These are phyloP conservation scores for Elgaria multicarinata DNA, from an alignment of 2,113 vertebrate species.

Conservation along the genomic window DNA sequence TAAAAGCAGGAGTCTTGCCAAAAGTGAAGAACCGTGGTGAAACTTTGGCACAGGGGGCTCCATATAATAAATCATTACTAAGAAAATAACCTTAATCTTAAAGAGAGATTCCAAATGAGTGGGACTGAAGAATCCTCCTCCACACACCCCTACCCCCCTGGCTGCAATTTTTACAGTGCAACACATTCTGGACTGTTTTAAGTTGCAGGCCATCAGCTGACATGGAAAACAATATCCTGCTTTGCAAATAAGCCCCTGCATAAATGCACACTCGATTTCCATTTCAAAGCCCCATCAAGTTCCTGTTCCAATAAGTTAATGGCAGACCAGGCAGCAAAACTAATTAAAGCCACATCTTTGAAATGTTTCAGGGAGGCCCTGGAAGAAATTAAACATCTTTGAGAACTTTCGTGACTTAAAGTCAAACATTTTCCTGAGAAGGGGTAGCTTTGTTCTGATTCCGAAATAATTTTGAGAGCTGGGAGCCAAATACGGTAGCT, in stretches of 20 bases:
- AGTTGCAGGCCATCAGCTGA: slow-evolving; percentile 47
- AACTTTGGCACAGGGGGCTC: not conserved
- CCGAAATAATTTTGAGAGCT: not conserved
- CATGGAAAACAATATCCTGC: slow-evolving; percentile 62
- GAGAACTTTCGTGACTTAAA: not conserved
- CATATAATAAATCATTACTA: not conserved
- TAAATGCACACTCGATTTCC: slow-evolving; percentile 25
- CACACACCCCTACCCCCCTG: no score
- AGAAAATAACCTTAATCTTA: not conserved
- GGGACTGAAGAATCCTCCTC: no score
- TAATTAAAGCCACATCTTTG: slow-evolving; percentile 41
- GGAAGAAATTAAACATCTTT: not conserved
- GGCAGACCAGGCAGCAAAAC: slow-evolving; percentile 13
- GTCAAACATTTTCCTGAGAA: not conserved
- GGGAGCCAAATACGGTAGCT: slow-evolving; percentile 30
- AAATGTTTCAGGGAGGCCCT: slow-evolving; percentile 38
- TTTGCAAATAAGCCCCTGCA: not conserved
- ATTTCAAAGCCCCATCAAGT: slow-evolving; percentile 61
- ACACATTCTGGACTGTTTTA: slow-evolving; percentile 30
- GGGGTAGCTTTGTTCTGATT: not conserved
- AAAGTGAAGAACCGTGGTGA: not conserved
- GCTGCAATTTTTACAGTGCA: not conserved
- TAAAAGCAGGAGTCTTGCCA: not conserved
- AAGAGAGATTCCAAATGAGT: not conserved
- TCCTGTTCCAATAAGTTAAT: slow-evolving; percentile 58